Base-by-base conservation (phyloP, 2,113 vertebrate species). In the Eulacestoma nigropectus region DNA sequence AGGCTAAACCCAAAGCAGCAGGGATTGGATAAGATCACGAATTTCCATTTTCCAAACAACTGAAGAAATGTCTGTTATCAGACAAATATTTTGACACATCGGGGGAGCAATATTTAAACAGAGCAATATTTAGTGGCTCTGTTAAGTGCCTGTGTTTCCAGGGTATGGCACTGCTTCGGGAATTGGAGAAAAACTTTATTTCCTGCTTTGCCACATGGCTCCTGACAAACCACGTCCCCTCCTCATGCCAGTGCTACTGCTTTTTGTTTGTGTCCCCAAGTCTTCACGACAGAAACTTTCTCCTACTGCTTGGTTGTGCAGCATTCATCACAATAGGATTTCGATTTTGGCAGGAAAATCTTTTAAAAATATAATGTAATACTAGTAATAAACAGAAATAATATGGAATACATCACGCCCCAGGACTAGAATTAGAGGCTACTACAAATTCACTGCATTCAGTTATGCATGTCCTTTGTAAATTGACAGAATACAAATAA, bases 401-500 rank as follows among this genome's bases (percentile, higher is more conserved):
- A 75, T 68, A 37, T 4, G 16, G 42, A 86, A 88, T 49, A 18
- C 47, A 14, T 52, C 17, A 4, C 23, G 90, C 32, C 25, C 26
- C 47, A 14, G 55, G 30, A 70, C 55, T 72, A 30, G 60, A 68
- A 86, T 52, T 33, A 90, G 60, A 86, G n/a, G 75, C 64, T 81
- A 30, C 57, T 76, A 70, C 60, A 74, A 75, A 89, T 77, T 70
- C 32, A 0, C 64, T 68, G 19, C 46, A 69, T 95, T 93, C 80
- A 81, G 26, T 62, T 93, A 35, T 72, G 63, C 50, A 50, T 20
- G 37, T 85, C 74, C 65, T 93, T 78, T 92, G 77, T 77, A 94
- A 96, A 92, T 84, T 84, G 60, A 62, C 57, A 76, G 73, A 95
- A 93, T 60, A 92, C 95, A 94, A 96, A 94, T 93, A 95, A 85